phyloP scores from a whole-genome alignment of 1,140 invertebrate species.

The Drosophila cardini region DNA sequence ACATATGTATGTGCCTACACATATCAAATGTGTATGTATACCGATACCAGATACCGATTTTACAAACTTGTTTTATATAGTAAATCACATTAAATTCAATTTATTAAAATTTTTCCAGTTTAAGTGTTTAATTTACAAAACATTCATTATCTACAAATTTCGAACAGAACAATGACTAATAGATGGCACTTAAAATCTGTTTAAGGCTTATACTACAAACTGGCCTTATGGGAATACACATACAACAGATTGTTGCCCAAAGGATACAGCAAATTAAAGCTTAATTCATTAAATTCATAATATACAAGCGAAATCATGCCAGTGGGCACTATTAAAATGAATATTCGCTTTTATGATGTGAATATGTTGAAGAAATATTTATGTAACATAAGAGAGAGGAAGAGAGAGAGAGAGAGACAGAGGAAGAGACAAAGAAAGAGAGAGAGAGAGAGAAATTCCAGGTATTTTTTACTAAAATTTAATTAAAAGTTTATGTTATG shows the following conservation, averaged over 20 bases:
- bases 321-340: conserved; percentile 7
- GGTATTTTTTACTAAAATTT: conserved; percentile 17
- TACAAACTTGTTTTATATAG: no score
- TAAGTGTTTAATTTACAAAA: no score
- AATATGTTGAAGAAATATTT: neutral
- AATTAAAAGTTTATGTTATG: conserved; percentile 28
- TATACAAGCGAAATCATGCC: conserved; percentile 2
- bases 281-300: conserved; percentile 20
- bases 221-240: no score
- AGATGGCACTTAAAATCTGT: no score
- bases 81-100: no score
- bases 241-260: neutral
- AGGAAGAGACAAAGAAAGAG: neutral
- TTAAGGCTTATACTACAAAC: no score
- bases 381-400: neutral
- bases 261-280: conserved; percentile 1
- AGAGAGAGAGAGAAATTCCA: conserved; percentile 2
- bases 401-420: neutral
- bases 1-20: no score
- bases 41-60: no score
- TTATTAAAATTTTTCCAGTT: no score
- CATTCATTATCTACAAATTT: no score
- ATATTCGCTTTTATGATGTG: neutral
- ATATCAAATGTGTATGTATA: no score
- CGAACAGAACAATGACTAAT: no score